Evolutionary conservation across 1,140 invertebrate species (phyloP), one percentile per base, ranked within the genome.

Genomic region (Brachionus asplanchnoidis): DNA sequence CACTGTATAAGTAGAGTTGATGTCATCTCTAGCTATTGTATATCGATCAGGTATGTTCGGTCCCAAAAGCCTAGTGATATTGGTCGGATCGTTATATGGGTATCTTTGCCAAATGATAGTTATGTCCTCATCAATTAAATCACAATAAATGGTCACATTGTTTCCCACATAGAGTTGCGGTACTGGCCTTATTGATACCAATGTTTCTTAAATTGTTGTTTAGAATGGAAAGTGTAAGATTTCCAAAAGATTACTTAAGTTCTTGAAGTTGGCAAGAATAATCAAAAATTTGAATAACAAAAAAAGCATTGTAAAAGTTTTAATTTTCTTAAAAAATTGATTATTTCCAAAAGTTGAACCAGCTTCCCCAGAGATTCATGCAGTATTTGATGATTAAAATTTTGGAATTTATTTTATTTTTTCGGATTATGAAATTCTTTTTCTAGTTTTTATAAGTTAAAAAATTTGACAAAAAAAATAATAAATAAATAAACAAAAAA

Each of bases 401-500:
- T 60, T 60, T 60, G 17, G n/a, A 60, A 60, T 60, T 60, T 53
- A 3, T 53, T 14, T 50, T 50, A 14, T 14, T 50, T 53, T 53
- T 60, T 60, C 9, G 53, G 53, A 60, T 60, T 60, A 60, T 60
- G 53, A 60, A 60, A 60, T 56, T 17, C 23, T 60, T 60, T 60
- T 60, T 60, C 53, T 60, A 60, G 17, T 60, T 60, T 60, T 60
- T 60, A 60, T 60, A 60, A 60, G 53, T 60, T 60, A 60, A 60
- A 60, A 56, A 60, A 60, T 20, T 60, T 60, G 53, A 26, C 53
- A 73, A 40, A 20, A 40, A 40, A 73, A 20, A 17, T 42, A 73
- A 40, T 20, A 73, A 73, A 73, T 73, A 73, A 73, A 73, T 73
- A 73, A 73, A 73, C 68, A 73, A 73, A 73, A 73, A 73, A 42